These are phyloP conservation scores for Aspidiotus rigidus DNA, from an alignment of 2,888 invertebrate species.

Conservation along the genomic window DNA sequence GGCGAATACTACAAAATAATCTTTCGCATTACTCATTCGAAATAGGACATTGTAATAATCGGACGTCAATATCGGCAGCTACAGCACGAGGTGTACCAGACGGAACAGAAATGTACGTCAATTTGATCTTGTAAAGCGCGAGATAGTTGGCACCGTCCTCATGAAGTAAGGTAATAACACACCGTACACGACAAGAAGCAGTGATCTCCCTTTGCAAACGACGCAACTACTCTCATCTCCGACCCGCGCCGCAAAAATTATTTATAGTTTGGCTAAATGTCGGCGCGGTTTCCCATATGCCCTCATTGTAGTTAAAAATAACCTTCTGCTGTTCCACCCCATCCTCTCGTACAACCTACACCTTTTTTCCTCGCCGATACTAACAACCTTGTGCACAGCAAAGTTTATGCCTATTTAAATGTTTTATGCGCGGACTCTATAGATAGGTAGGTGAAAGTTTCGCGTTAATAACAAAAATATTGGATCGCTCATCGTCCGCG, in stretches of 20 bases:
- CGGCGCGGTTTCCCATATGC: slow-evolving; percentile 29
- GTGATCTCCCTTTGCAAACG: not conserved
- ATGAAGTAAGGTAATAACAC: not conserved
- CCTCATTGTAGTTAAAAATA: slow-evolving; percentile 33
- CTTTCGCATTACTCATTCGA: no score
- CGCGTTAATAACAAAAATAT: not conserved
- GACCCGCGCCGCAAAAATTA: slow-evolving; percentile 31
- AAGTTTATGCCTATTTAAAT: not conserved
- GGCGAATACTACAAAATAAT: no score
- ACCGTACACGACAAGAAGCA: not conserved
- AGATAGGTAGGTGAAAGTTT: not conserved
- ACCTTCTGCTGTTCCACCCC: slow-evolving; percentile 13
- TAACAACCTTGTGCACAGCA: not conserved
- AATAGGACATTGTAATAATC: no score
- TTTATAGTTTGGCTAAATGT: slow-evolving; percentile 29
- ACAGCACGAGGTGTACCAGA: no score
- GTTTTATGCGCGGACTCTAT: not conserved
- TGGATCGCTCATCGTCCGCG: not conserved
- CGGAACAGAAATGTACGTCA: no score
- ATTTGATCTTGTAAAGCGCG: no score
- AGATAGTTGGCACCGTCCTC: slow-evolving; percentile 1
- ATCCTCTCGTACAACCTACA: slow-evolving; percentile 6
- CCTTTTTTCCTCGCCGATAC: not conserved
- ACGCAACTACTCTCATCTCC: slow-evolving; percentile 7
- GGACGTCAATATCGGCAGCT: no score